Evolutionary conservation across 2,797 vertebrate species (phyloP).

Genomic region (Pseudomugil tenellus): DNA sequence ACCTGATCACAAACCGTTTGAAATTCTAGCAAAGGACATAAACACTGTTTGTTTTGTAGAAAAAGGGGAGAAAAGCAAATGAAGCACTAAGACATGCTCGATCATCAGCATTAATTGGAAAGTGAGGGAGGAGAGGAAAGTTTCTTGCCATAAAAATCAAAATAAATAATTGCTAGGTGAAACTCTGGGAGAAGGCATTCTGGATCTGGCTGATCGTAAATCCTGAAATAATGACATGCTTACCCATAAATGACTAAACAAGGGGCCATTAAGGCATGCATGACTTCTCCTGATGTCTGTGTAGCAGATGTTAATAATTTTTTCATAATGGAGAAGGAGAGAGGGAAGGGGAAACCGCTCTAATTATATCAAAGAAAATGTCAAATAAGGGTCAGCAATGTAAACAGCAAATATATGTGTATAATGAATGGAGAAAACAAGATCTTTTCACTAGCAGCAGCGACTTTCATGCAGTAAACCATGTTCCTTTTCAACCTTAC

Average conservation of each 20-base stretch:
- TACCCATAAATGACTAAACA: constrained; percentile 86
- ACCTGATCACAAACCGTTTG: constrained; percentile 36
- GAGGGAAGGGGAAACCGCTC: constrained; percentile 41
- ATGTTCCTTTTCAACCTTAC: constrained; percentile 1
- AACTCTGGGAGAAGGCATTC: constrained; percentile 72
- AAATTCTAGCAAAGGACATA: constrained; percentile 58
- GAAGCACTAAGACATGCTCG: constrained; percentile 68
- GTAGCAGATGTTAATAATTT: constrained; percentile 84
- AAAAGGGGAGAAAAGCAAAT: constrained; percentile 38
- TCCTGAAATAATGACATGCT: constrained; percentile 81
- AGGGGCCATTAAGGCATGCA: constrained; percentile 82
- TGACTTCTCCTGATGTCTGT: constrained; percentile 83
- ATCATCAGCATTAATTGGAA: constrained; percentile 83
- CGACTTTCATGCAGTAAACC: neutral
- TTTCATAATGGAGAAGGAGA: constrained; percentile 77
- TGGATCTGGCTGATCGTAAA: constrained; percentile 74
- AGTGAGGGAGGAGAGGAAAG: constrained; percentile 77
- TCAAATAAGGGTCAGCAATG: constrained; percentile 77
- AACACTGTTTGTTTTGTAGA: constrained; percentile 54
- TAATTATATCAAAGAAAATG: constrained; percentile 75
- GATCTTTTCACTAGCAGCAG: neutral
- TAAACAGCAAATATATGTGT: too few species aligned
- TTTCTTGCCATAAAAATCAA: constrained; percentile 79
- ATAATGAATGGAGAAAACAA: neutral
- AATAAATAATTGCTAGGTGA: constrained; percentile 82